These are phyloP conservation scores for Chelonoidis abingdonii DNA, from an alignment of 2,113 vertebrate species.

Conservation along the genomic window DNA sequence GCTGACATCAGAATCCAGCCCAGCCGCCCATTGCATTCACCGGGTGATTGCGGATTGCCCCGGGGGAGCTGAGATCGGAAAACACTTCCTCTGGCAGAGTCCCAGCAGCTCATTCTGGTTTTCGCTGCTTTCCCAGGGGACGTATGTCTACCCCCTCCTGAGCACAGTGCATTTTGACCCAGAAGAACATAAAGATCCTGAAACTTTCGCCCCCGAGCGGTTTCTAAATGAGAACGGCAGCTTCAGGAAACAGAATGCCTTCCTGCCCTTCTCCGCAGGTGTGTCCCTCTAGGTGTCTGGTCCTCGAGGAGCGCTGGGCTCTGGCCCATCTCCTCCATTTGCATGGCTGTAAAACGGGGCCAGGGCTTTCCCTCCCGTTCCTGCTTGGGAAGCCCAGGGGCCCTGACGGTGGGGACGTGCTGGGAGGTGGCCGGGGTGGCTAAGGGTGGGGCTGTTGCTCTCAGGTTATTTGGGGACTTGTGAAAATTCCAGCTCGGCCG, in stretches of 20 bases:
- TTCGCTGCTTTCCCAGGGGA: slow-evolving; percentile 46
- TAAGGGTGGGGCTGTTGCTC: not conserved
- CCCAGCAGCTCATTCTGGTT: not conserved
- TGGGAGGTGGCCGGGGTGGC: too few relatives aligned
- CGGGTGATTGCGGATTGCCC: too few relatives aligned
- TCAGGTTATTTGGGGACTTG: not conserved
- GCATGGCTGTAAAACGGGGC: too few relatives aligned
- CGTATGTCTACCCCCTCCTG: slow-evolving; percentile 64
- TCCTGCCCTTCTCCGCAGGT: slow-evolving; percentile 78
- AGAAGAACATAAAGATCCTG: slow-evolving; percentile 51
- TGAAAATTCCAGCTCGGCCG: not conserved
- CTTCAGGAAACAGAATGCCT: slow-evolving; percentile 68
- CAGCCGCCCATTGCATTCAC: too few relatives aligned
- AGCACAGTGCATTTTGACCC: slow-evolving; percentile 66
- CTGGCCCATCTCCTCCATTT: too few relatives aligned
- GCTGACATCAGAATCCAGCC: too few relatives aligned
- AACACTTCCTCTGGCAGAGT: too few relatives aligned
- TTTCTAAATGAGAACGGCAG: slow-evolving; percentile 67
- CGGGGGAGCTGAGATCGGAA: too few relatives aligned
- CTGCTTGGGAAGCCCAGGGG: too few relatives aligned
- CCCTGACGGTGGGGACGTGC: too few relatives aligned
- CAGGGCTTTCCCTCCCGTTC: too few relatives aligned
- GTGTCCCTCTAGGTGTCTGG: not conserved
- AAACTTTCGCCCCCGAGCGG: slow-evolving; percentile 65
- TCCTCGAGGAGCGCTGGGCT: not conserved